Evolutionary conservation across 2,888 invertebrate species (phyloP).

Genomic region (Ceratothoa steindachneri): DNA sequence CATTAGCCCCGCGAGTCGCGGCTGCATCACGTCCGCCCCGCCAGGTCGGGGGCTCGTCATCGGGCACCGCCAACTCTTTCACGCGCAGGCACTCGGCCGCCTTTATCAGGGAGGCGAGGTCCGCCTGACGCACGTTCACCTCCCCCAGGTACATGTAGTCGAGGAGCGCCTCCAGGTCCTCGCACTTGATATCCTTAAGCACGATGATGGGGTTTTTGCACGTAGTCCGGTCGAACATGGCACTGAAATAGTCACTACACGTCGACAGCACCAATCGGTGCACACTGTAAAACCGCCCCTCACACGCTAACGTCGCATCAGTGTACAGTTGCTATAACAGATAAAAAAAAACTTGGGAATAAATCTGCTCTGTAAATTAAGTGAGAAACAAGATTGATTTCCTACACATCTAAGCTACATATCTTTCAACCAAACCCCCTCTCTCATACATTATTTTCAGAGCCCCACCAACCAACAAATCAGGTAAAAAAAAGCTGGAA

Average conservation of each 20-base stretch:
- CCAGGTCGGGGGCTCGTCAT: conserved; percentile 38
- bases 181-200: conserved; percentile 46
- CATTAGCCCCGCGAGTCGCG: conserved; percentile 22
- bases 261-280: conserved; percentile 45
- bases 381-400: too few relatives aligned
- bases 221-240: conserved; percentile 46
- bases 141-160: conserved; percentile 47
- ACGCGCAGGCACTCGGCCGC: conserved; percentile 44
- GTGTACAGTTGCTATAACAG: conserved; percentile 46
- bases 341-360: too few relatives aligned
- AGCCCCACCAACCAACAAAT: too few relatives aligned
- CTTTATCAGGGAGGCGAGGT: conserved; percentile 44
- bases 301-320: conserved; percentile 44
- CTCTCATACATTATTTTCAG: too few relatives aligned
- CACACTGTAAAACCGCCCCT: conserved; percentile 45
- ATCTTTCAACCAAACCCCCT: too few relatives aligned
- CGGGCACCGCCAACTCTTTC: conserved; percentile 44
- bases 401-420: too few relatives aligned
- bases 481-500: too few relatives aligned
- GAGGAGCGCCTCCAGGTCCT: conserved; percentile 44
- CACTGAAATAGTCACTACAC: conserved; percentile 47
- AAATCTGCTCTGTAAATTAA: too few relatives aligned
- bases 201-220: conserved; percentile 47
- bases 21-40: conserved; percentile 14
- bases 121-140: conserved; percentile 46